A percentile compares a stretch with the other conserved stretches of the same genome.
These are phyloP conservation scores for Probaryconus sp. DNA, from an alignment of 1,140 invertebrate species.

Conservation along the genomic window DNA sequence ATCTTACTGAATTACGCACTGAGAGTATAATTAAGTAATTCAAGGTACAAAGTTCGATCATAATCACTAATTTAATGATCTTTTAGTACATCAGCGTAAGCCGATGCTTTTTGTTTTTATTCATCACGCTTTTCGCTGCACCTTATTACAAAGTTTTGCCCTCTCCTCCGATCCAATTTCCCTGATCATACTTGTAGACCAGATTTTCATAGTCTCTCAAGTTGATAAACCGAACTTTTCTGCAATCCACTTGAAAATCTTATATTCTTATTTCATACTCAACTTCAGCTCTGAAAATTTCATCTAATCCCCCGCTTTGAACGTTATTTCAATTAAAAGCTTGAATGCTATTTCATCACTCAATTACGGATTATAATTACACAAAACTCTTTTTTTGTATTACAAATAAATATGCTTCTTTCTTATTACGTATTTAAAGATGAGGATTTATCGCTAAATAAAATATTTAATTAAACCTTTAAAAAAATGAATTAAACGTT, in stretches of 20 bases:
- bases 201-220: constrained; percentile 52
- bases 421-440: too few relatives aligned
- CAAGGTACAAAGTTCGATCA: constrained; percentile 39
- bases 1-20: constrained; percentile 35
- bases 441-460: too few relatives aligned
- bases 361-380: constrained; percentile 49
- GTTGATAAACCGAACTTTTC: constrained; percentile 44
- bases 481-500: too few relatives aligned
- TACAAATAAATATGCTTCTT: too few relatives aligned
- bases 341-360: constrained; percentile 37
- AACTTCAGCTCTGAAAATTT: constrained; percentile 29
- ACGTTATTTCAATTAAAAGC: constrained; percentile 50
- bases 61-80: constrained; percentile 50
- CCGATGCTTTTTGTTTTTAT: constrained; percentile 47
- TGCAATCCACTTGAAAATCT: constrained; percentile 47
- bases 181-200: constrained; percentile 52
- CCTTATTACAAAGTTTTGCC: constrained; percentile 51
- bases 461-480: constrained; percentile 7
- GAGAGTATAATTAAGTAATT: constrained; percentile 44
- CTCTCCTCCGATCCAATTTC: constrained; percentile 49
- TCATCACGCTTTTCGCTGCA: constrained; percentile 37
- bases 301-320: constrained; percentile 25
- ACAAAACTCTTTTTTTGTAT: constrained; percentile 22
- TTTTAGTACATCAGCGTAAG: constrained; percentile 15
- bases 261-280: constrained; percentile 42